These are phyloP conservation scores for Ibycter americanus DNA, from an alignment of 2,797 vertebrate species.

Conservation along the genomic window DNA sequence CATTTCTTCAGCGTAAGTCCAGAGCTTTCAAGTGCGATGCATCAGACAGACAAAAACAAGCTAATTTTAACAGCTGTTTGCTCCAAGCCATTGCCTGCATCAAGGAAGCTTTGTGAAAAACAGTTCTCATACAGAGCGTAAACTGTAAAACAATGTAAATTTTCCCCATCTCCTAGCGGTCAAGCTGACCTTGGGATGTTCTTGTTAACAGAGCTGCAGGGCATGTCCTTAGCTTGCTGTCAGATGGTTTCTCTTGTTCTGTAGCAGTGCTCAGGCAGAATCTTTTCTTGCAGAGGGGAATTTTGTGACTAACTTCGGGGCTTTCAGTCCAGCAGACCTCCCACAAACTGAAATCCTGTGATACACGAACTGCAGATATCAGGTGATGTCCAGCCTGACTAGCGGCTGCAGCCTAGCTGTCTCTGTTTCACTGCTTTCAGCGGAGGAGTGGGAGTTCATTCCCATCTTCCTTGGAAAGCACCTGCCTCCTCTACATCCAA, in stretches of 20 bases:
- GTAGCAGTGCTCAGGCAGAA: background rate
- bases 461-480: background rate
- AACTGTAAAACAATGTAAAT: background rate
- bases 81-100: slow-evolving; percentile 27
- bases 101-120: slow-evolving; percentile 8
- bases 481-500: background rate
- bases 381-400: background rate
- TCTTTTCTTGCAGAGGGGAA: background rate
- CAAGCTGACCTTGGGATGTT: background rate
- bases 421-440: background rate
- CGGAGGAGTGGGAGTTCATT: background rate
- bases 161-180: background rate
- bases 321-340: background rate
- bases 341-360: background rate
- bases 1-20: background rate
- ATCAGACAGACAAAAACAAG: background rate
- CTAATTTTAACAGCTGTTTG: slow-evolving; percentile 60
- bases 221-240: background rate
- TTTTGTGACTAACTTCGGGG: background rate
- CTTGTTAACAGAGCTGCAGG: background rate
- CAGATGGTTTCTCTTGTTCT: background rate
- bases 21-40: background rate
- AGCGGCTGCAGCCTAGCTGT: background rate
- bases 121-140: background rate
- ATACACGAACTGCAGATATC: background rate